These are phyloP conservation scores for Amaurobius ferox DNA, from an alignment of 2,888 invertebrate species.

Conservation along the genomic window DNA sequence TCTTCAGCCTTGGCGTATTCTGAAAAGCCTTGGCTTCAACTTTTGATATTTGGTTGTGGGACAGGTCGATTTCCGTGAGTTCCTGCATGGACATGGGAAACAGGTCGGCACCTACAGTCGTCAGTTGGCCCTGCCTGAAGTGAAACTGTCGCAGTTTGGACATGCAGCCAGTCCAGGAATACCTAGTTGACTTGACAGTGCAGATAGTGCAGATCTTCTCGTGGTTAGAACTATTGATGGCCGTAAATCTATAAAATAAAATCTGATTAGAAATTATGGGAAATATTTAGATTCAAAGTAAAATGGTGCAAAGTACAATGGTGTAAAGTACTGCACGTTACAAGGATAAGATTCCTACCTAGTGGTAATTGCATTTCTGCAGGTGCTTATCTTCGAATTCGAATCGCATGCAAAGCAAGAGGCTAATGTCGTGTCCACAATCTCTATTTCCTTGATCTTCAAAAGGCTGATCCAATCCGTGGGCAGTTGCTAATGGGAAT, in stretches of 20 bases:
- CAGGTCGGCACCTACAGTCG: slow-evolving; percentile 2
- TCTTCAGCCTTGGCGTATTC: not conserved
- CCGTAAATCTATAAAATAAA: slow-evolving; percentile 27
- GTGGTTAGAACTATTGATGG: slow-evolving; percentile 26
- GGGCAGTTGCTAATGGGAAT: slow-evolving; percentile 1
- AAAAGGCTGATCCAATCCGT: slow-evolving; percentile 45
- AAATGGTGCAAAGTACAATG: not conserved
- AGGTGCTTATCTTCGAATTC: not conserved
- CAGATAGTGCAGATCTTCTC: slow-evolving; percentile 36
- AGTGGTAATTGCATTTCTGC: slow-evolving; percentile 27
- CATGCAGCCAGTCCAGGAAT: slow-evolving; percentile 44
- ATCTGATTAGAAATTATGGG: not conserved
- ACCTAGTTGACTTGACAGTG: not conserved
- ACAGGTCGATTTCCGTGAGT: slow-evolving; percentile 15
- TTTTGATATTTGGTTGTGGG: slow-evolving; percentile 33
- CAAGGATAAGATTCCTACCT: slow-evolving; percentile 15
- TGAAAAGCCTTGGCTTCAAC: slow-evolving; percentile 16
- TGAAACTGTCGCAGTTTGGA: slow-evolving; percentile 27
- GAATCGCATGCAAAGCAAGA: slow-evolving; percentile 38
- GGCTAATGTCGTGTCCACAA: slow-evolving; percentile 38
- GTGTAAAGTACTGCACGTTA: not conserved
- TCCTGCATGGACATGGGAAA: slow-evolving; percentile 28
- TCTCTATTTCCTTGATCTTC: slow-evolving; percentile 41
- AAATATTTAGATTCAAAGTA: too few relatives aligned
- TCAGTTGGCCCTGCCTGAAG: slow-evolving; percentile 19